Evolutionary conservation across 30 jellyfish, hydroid and myxozoan species (phyloP).

Genomic region (Morbakka virulenta): DNA sequence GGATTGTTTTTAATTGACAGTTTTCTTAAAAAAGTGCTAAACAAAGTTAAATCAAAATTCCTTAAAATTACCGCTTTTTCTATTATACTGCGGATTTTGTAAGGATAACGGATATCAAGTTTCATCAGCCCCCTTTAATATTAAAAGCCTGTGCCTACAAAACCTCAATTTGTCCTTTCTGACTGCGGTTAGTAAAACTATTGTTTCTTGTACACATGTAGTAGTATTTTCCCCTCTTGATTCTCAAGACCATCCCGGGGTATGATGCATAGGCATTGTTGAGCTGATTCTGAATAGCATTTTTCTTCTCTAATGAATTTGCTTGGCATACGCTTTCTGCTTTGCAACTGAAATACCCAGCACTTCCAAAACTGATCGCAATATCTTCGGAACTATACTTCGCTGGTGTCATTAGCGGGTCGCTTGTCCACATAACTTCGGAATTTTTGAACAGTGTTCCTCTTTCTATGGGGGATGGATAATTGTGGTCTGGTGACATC

Average conservation of each 20-base stretch:
- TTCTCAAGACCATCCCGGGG: slow-evolving; percentile 64
- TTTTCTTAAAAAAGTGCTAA: too few relatives aligned
- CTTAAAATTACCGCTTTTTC: too few relatives aligned
- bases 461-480: slow-evolving; percentile 78
- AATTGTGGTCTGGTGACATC: slow-evolving; percentile 60
- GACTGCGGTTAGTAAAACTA: slow-evolving; percentile 82
- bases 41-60: too few relatives aligned
- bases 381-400: slow-evolving; percentile 37
- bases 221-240: slow-evolving; percentile 53
- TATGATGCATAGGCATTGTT: slow-evolving; percentile 93
- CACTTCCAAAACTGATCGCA: slow-evolving; percentile 69
- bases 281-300: slow-evolving; percentile 47
- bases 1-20: too few relatives aligned
- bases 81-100: too few relatives aligned
- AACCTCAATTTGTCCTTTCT: slow-evolving; percentile 60
- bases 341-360: slow-evolving; percentile 72
- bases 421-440: slow-evolving; percentile 39
- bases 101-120: too few relatives aligned
- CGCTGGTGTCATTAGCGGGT: not conserved
- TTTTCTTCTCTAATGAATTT: slow-evolving; percentile 49
- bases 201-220: slow-evolving; percentile 87
- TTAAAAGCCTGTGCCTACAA: too few relatives aligned
- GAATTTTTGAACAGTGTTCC: slow-evolving; percentile 64
- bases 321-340: slow-evolving; percentile 39
- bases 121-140: too few relatives aligned